Conservation (phyloP, 2,113 vertebrate genomes). For the Tympanuchus pallidicinctus region DNA sequence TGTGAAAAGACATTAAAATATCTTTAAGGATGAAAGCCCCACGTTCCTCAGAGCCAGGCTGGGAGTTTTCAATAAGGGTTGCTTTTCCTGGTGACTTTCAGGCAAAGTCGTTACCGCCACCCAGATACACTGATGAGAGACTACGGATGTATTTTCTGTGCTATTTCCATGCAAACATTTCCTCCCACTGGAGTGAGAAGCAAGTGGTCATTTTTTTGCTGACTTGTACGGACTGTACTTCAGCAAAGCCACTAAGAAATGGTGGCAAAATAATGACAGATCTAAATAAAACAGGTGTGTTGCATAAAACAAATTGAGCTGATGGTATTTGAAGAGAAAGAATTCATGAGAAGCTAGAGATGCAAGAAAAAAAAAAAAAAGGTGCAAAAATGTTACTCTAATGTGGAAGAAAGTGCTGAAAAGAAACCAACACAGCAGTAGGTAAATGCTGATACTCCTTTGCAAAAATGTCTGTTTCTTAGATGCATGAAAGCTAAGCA, state of each 20-base stretch:
- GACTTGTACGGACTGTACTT: fast-evolving
- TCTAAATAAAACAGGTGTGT: background rate
- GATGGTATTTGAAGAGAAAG: background rate
- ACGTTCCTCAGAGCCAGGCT: background rate
- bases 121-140: background rate
- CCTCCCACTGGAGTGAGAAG: background rate
- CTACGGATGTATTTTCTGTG: background rate
- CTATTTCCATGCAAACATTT: background rate
- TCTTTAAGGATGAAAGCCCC: background rate
- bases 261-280: background rate
- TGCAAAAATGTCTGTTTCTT: background rate
- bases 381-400: background rate
- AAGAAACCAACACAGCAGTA: background rate
- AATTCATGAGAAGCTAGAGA: background rate
- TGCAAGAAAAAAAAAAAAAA: background rate
- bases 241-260: background rate
- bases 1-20: background rate
- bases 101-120: constrained; percentile 1
- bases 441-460: background rate
- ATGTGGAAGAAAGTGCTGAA: fast-evolving
- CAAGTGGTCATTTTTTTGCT: background rate
- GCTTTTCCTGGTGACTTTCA: constrained; percentile 7
- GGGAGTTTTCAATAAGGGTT: background rate
- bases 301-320: background rate
- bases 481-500: background rate